A percentile compares a stretch with the other conserved stretches of the same genome.
Evolutionary conservation across 2,113 vertebrate species (phyloP).

Genomic region (Petaurus breviceps): DNA sequence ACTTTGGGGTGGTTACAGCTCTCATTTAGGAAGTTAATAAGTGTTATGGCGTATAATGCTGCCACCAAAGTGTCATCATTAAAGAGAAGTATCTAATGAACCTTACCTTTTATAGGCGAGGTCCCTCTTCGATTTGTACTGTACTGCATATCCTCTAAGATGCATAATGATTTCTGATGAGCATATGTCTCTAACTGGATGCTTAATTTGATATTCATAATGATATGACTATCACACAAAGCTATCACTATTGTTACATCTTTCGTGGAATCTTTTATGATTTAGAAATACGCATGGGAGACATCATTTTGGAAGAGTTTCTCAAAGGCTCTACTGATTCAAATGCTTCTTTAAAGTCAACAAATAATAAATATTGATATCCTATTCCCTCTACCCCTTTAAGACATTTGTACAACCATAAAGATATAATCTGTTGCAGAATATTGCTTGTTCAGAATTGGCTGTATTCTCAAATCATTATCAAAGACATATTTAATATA

Average conservation of each 20-base stretch:
- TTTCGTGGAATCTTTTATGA: not conserved
- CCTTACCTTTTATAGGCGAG: not conserved
- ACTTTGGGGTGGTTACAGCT: not conserved
- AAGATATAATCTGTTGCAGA: not conserved
- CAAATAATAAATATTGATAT: not conserved
- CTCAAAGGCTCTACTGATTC: not conserved
- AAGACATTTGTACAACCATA: not conserved
- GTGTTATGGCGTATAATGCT: not conserved
- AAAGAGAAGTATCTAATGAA: not conserved
- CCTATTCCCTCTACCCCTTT: not conserved
- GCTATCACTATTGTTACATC: not conserved
- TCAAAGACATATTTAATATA: not conserved
- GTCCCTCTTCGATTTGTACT: not conserved
- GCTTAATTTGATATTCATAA: not conserved
- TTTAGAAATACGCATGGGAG: not conserved
- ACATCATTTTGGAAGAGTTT: not conserved
- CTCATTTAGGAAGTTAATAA: not conserved
- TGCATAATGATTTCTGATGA: not conserved
- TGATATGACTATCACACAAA: not conserved
- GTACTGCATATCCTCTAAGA: not conserved
- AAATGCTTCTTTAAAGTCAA: not conserved
- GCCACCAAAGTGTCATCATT: not conserved
- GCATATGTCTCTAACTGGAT: not conserved
- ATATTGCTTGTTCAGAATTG: not conserved
- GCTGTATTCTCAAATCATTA: not conserved